phyloP scores from a whole-genome alignment of 2,888 invertebrate genomes.

The Onthophagus sagittarius region DNA sequence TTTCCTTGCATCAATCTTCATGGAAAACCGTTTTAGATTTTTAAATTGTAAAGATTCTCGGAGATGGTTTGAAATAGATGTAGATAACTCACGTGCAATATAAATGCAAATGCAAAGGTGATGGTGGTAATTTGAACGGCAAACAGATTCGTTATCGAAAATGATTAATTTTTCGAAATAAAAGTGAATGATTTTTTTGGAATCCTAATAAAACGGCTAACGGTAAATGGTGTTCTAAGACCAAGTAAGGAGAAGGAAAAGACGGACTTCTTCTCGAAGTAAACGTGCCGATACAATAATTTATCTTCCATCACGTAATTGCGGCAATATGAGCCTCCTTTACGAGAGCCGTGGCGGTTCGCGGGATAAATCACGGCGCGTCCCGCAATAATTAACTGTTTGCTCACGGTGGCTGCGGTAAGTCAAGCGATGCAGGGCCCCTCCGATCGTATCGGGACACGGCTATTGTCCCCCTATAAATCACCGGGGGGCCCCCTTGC shows the following conservation, averaged over 20 bases:
- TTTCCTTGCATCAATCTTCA: not conserved
- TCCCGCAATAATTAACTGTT: conserved; percentile 26
- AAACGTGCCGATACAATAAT: not conserved
- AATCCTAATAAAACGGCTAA: too few relatives aligned
- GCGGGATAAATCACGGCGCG: not conserved
- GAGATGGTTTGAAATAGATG: not conserved
- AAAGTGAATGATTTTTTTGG: too few relatives aligned
- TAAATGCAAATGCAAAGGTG: not conserved
- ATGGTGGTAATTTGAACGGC: not conserved
- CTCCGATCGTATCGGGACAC: conserved; percentile 24
- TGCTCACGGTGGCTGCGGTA: conserved; percentile 29
- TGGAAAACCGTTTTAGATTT: not conserved
- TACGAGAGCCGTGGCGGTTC: not conserved
- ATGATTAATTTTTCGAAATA: not conserved
- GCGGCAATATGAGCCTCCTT: not conserved
- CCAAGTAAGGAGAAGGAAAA: too few relatives aligned
- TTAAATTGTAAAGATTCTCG: not conserved
- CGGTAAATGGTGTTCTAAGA: too few relatives aligned
- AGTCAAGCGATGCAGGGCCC: conserved; percentile 18
- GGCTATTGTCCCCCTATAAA: conserved; percentile 24
- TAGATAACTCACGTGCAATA: not conserved
- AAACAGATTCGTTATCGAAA: not conserved
- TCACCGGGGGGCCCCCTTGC: conserved; percentile 18
- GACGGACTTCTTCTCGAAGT: too few relatives aligned
- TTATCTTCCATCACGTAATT: not conserved